A percentile compares a stretch with the other conserved stretches of the same genome.
Evolutionary conservation across 2,797 vertebrate genomes (phyloP).

Genomic region (Malacoraja senta): DNA sequence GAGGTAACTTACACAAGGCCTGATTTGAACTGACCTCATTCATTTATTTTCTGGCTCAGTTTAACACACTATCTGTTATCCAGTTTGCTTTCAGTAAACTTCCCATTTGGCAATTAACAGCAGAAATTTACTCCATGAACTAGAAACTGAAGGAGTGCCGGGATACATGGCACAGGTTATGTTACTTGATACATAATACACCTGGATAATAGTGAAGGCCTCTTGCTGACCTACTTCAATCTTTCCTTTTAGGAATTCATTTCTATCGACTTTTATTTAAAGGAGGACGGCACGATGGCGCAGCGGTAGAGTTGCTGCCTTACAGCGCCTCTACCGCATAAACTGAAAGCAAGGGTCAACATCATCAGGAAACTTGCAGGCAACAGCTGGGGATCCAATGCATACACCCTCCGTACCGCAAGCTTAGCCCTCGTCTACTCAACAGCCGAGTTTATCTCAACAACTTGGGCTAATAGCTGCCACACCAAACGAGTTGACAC

Average conservation of each 20-base stretch:
- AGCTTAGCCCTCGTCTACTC: too few relatives aligned
- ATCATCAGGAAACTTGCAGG: too few relatives aligned
- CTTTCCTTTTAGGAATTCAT: not conserved
- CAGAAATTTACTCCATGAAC: not conserved
- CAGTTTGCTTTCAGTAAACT: not conserved
- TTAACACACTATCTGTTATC: not conserved
- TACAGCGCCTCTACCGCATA: too few relatives aligned
- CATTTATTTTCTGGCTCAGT: not conserved
- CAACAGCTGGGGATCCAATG: too few relatives aligned
- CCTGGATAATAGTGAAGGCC: not conserved
- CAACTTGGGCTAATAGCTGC: too few relatives aligned
- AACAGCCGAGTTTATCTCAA: too few relatives aligned
- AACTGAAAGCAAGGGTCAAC: too few relatives aligned
- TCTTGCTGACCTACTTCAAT: not conserved
- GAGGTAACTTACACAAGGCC: not conserved
- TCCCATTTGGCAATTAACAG: not conserved
- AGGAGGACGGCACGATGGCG: not conserved
- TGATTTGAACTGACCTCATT: not conserved
- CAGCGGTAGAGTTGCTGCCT: too few relatives aligned
- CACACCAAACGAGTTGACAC: too few relatives aligned
- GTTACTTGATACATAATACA: not conserved
- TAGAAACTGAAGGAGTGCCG: not conserved
- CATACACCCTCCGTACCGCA: too few relatives aligned
- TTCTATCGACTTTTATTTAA: not conserved
- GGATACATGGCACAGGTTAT: not conserved